Percentiles rank a stretch among this genome's conserved stretches.
Conservation (phyloP, 2,797 vertebrate species). For the Cetoscarus ocellatus region DNA sequence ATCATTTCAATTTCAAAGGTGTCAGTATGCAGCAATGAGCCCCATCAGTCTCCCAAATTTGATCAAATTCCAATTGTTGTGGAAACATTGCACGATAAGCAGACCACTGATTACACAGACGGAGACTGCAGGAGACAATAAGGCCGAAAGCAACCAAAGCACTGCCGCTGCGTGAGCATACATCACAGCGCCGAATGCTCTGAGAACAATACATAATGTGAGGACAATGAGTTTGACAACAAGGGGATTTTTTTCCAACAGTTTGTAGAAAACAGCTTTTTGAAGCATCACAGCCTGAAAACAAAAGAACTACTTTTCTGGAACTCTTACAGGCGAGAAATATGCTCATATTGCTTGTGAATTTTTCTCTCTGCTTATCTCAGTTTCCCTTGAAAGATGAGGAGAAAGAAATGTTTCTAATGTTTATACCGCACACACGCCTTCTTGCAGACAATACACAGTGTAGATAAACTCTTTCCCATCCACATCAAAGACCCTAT, state of each 20-base stretch:
- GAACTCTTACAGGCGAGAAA: background rate
- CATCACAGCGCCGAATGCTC: constrained; percentile 14
- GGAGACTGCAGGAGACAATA: constrained; percentile 37
- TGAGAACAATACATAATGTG: constrained; percentile 10
- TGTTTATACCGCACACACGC: constrained; percentile 38
- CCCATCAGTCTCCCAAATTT: constrained; percentile 38
- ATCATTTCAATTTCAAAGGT: constrained; percentile 27
- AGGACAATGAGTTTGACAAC: constrained; percentile 6
- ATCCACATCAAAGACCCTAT: constrained; percentile 13
- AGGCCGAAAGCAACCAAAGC: constrained; percentile 15
- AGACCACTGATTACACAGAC: constrained; percentile 22
- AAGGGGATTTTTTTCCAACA: constrained; percentile 4
- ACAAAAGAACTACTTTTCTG: constrained; percentile 1
- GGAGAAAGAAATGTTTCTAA: constrained; percentile 30
- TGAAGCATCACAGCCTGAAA: constrained; percentile 1
- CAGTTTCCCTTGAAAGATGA: constrained; percentile 30
- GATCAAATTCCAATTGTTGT: constrained; percentile 42
- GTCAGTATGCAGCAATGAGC: constrained; percentile 19
- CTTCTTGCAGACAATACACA: constrained; percentile 25
- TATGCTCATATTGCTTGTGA: constrained; percentile 15
- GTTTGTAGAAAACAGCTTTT: constrained; percentile 4
- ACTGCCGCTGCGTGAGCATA: background rate
- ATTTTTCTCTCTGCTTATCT: constrained; percentile 21
- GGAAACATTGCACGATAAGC: constrained; percentile 19
- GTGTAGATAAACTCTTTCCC: constrained; percentile 29